These are phyloP conservation scores for Actias luna DNA, from an alignment of 2,888 invertebrate species.

Conservation along the genomic window DNA sequence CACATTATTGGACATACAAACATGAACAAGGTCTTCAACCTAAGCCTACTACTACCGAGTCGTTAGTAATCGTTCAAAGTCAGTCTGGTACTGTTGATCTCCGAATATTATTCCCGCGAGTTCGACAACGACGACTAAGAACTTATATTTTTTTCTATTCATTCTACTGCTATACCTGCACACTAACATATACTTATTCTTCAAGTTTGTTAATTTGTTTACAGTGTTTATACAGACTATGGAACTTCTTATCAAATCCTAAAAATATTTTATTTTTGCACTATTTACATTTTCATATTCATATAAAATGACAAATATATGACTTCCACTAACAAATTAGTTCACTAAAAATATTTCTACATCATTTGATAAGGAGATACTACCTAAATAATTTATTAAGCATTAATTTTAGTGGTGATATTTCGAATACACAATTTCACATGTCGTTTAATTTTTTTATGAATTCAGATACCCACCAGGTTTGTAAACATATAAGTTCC, in stretches of 20 bases:
- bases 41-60: conserved; percentile 15
- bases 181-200: too few relatives aligned
- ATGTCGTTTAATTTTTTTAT: neutral
- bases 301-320: neutral
- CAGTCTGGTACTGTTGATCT: conserved; percentile 14
- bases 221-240: too few relatives aligned
- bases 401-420: too few relatives aligned
- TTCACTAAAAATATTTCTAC: too few relatives aligned
- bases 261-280: too few relatives aligned
- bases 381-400: neutral
- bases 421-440: too few relatives aligned
- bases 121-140: conserved; percentile 13
- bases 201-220: too few relatives aligned
- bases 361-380: too few relatives aligned
- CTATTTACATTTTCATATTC: neutral
- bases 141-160: neutral
- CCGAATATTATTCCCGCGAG: conserved; percentile 13
- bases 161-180: neutral
- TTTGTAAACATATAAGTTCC: conserved; percentile 6
- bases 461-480: neutral
- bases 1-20: conserved; percentile 9
- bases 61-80: conserved; percentile 17
- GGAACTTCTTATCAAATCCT: too few relatives aligned
- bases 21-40: conserved; percentile 15
- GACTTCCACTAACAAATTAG: too few relatives aligned